Evolutionary conservation across 2,113 vertebrate genomes (phyloP).

Genomic region (Martes martes): DNA sequence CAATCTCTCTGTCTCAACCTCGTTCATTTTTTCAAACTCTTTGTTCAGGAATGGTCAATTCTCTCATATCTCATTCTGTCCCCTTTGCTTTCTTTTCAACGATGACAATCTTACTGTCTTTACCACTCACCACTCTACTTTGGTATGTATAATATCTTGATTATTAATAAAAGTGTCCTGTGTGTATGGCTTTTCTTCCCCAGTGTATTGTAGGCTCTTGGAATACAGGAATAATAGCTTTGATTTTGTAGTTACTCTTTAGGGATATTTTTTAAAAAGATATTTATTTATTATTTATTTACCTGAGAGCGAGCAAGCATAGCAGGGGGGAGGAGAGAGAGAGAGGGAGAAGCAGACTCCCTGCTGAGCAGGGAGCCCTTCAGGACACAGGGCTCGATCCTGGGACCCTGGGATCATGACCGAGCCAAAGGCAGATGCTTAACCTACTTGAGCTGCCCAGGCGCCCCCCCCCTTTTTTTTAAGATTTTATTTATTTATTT

Average conservation of each 20-base stretch:
- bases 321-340: neutral
- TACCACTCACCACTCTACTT: neutral
- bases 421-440: neutral
- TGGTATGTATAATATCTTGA: neutral
- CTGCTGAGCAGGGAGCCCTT: neutral
- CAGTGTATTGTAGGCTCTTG: neutral
- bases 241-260: conserved; percentile 28
- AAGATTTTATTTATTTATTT: no score
- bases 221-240: neutral
- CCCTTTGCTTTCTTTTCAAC: neutral
- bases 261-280: neutral
- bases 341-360: neutral
- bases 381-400: fast-evolving
- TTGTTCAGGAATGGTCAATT: neutral
- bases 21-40: neutral
- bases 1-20: neutral
- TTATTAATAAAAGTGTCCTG: neutral
- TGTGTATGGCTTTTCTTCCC: neutral
- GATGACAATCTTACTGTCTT: neutral
- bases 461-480: no score
- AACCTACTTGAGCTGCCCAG: neutral
- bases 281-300: neutral
- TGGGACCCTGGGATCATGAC: neutral
- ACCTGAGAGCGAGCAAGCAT: neutral
- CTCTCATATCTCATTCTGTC: neutral